Base-by-base conservation (phyloP, 2,113 vertebrate genomes). In the Ariopsis seemanni region DNA sequence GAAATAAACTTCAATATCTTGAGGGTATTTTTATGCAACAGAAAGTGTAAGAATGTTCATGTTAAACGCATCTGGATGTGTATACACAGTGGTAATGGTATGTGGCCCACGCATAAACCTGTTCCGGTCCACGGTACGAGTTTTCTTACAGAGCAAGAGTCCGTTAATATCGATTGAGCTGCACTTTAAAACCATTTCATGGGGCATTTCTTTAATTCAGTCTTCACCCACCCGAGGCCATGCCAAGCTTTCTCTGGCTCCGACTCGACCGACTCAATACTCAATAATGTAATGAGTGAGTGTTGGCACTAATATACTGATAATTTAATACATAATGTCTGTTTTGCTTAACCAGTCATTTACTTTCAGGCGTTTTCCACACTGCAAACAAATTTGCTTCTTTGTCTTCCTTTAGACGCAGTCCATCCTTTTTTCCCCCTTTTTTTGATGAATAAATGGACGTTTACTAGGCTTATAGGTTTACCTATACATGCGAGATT, bases 261-360 rank as follows among this genome's bases (percentile, higher is more conserved):
- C 90, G 92, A 94, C 92, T 92, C 93, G 93, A 93, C 90, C 88
- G 92, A 94, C 93, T 94, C 94, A 93, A 95, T 95, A 94, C 92
- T 93, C 91, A 89, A 93, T 95, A 95, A 95, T 95, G 95, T 95
- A 96, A 95, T 96, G 94, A 95, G 94, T 94, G 94, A 93, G 94
- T 95, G 93, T 93, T 94, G 93, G 94, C 93, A 94, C 95, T 95
- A 96, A 96, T 95, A 95, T 94, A 95, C 93, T 95, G 94, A 95
- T 95, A 95, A 95, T 95, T 95, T 94, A 96, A 95, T 95, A 95
- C 93, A 92, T 95, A 95, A 94, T 93, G 94, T 92, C 92, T 94
- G 93, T 95, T 95, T 95, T 93, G 91, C 83, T 77, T 63, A 78
- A 93, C 93, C 92, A 92, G 91, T 89, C 93, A 89, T 91, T 84